Base-by-base conservation (phyloP, 2,113 vertebrate species). In the Stictonetta naevosa region DNA sequence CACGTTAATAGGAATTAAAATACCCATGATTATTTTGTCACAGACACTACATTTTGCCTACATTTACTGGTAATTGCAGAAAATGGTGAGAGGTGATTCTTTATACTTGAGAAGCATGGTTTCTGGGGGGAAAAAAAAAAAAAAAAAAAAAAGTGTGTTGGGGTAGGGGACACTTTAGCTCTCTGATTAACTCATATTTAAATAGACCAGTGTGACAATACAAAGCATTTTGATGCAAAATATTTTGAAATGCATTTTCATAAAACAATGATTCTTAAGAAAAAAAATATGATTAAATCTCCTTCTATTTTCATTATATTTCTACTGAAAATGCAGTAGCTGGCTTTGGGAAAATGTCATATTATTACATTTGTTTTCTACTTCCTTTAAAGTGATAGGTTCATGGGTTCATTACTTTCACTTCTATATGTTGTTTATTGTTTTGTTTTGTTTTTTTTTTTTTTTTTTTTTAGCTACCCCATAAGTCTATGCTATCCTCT, bases 391-490 rank as follows among this genome's bases (percentile, higher is more conserved):
- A 84, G 16, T 33, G 11, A 46, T 20, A 67, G 3, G 8, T 63
- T 82, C 46, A 48, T 79, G 29, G 3, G 8, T 59, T 82, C 46
- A 13, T 74, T 26, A 20, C 3, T 80, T 90, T 62, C 34, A 10
- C 4, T 72, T 85, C 36, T 75, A 85, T n/a, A 92, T 44, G 17
- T 13, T 33, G 8, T 34, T 83, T 59, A 3, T 59, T 3, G 2
- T 10, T 72, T 88, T 71, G 31, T 4, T 81, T 74, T 75, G 8
- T 74, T 74, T 78, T n/a, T 4, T 78, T 74, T n/a, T 84, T 59
- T 3, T 3, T 10, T 72, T 88, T 71, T n/a, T 4, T 81, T 74
- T 75, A 71, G 7, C 25, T 79, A 17, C 2, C 0, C 0, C 0
- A 8, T 86, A 59, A 2, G 1, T 42, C 12, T 68, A 11, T 15